Evolutionary conservation across 2,797 vertebrate species (phyloP), one percentile per base, ranked within the genome.

Genomic region (Hippocampus kuda): DNA sequence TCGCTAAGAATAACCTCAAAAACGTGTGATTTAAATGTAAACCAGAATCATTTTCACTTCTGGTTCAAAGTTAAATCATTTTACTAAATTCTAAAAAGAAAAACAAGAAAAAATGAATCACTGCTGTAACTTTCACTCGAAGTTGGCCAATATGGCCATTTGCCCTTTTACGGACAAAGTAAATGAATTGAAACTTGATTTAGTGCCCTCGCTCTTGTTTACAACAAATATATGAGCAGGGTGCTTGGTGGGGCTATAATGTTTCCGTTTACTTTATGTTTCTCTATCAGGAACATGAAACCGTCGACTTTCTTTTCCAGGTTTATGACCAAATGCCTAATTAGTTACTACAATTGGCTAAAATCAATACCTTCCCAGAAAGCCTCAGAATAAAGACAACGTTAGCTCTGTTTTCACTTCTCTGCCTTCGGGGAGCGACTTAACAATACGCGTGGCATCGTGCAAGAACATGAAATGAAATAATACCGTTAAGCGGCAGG

Each of bases 331-430:
- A 30, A 38, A 85, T 75, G 81, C 77, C 76, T 74, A 75, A 72
- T 83, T 77, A 80, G 78, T 74, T 75, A 68, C 68, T 76, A 70
- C 71, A 72, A 74, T 73, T 81, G 77, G 68, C 73, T 26, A 41
- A 18, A 85, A 84, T 85, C 77, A 77, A 85, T 83, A 85, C 44
- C 80, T 85, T 84, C 83, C 80, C 76, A 84, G 81, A 86, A 86
- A 82, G 74, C 77, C 71, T 76, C 48, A 26, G 79, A 81, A 84
- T 68, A 57, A 74, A 73, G 71, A 67, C 18, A 38, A 54, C 79
- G 67, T 74, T 38, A 59, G 68, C 69, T 75, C 66, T 42, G 74
- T 81, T 77, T 72, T 72, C 70, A 75, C 46, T 46, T 76, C 20
- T 68, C 61, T 69, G 24, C 57, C 16, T 3, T 68, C 48, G 56